phyloP scores from a whole-genome alignment of 2,888 invertebrate species.

The Drosophila monieri region DNA sequence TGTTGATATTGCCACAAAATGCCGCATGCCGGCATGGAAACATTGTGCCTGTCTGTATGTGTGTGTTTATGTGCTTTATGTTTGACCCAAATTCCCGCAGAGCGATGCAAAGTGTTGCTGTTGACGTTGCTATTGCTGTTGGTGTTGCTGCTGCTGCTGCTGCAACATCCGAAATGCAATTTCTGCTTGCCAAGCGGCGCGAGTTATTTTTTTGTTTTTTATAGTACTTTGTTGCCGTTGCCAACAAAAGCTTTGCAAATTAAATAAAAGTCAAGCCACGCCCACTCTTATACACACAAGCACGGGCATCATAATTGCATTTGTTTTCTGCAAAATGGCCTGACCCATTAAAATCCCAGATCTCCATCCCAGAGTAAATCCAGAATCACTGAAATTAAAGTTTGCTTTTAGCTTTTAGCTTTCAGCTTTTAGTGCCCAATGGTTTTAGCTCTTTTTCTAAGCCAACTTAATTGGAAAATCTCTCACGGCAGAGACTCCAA shows the following conservation, averaged over 20 bases:
- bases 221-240: conserved; percentile 47
- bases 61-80: conserved; percentile 44
- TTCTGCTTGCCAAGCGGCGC: conserved; percentile 45
- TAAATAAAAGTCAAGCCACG: conserved; percentile 57
- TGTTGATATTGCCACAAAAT: conserved; percentile 53
- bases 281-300: conserved; percentile 51
- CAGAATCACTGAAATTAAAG: conserved; percentile 17
- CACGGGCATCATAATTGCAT: conserved; percentile 59
- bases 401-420: background rate
- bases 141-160: conserved; percentile 33
- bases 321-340: conserved; percentile 40
- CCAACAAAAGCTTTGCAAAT: conserved; percentile 56
- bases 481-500: conserved; percentile 62
- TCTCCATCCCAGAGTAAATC: conserved; percentile 1
- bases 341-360: conserved; percentile 55
- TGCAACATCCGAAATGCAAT: conserved; percentile 59
- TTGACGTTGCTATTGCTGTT: conserved; percentile 16
- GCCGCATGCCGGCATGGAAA: conserved; percentile 50
- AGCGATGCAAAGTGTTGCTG: conserved; percentile 51
- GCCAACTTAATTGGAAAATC: conserved; percentile 74
- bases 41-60: conserved; percentile 21
- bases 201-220: conserved; percentile 33
- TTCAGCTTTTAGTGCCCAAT: conserved; percentile 13
- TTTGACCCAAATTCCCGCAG: conserved; percentile 58
- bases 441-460: conserved; percentile 17